Conservation (phyloP, 2,113 vertebrate genomes). For the Fukomys damarensis region DNA sequence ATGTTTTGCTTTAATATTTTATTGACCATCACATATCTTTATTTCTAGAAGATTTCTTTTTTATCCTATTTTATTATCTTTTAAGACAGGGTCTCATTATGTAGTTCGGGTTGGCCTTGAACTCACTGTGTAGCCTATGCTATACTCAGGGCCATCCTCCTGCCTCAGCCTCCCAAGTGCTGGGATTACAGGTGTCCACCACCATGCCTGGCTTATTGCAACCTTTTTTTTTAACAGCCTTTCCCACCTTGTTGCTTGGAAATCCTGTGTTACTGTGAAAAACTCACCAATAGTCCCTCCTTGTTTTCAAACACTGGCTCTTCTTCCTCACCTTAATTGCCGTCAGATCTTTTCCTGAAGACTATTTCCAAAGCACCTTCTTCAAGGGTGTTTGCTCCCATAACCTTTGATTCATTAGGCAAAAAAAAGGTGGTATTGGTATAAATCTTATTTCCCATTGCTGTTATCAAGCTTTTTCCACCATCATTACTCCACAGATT, state of each 20-base stretch:
- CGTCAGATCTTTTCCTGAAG: not conserved
- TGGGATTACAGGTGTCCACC: not conserved
- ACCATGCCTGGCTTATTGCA: not conserved
- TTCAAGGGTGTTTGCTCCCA: not conserved
- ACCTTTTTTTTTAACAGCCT: not conserved
- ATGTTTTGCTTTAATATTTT: constrained; percentile 50
- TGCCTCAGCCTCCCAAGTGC: not conserved
- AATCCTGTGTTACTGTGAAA: not conserved
- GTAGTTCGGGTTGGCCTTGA: not conserved
- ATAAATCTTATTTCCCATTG: not conserved
- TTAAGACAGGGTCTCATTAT: not conserved
- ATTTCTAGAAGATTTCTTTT: constrained; percentile 15
- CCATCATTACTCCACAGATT: not conserved
- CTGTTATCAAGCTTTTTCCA: not conserved
- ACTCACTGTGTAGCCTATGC: not conserved
- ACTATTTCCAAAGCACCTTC: not conserved
- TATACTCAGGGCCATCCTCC: not conserved
- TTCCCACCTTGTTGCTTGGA: constrained; percentile 21
- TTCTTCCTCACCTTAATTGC: not conserved
- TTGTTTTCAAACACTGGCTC: not conserved
- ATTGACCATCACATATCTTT: constrained; percentile 11
- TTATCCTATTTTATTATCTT: not conserved
- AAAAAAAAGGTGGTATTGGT: not conserved
- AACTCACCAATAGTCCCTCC: not conserved
- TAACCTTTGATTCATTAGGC: not conserved